Evolutionary conservation across 2,113 vertebrate genomes (phyloP).

Genomic region (Mesembrinibis cayennensis): DNA sequence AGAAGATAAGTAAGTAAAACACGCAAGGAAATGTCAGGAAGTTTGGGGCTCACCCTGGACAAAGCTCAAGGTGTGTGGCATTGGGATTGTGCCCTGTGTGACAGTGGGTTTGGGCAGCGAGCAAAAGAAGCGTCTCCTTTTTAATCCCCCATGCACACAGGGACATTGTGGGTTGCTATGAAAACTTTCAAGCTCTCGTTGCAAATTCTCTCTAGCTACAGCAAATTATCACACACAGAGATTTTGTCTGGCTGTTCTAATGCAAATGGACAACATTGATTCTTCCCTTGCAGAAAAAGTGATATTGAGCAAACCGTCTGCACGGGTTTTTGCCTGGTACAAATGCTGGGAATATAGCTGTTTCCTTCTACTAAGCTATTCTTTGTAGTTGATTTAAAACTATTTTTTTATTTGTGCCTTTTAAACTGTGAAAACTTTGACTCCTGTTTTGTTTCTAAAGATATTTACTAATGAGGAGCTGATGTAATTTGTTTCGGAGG

Average conservation of each 20-base stretch:
- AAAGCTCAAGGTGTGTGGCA: conserved; percentile 19
- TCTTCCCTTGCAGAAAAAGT: not conserved
- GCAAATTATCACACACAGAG: conserved; percentile 22
- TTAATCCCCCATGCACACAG: not conserved
- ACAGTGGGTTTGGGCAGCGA: not conserved
- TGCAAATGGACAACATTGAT: conserved; percentile 29
- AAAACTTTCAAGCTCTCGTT: conserved; percentile 34
- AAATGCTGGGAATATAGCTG: not conserved
- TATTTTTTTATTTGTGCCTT: not conserved
- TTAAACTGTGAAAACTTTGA: not conserved
- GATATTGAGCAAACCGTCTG: not conserved
- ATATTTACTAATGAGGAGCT: not conserved
- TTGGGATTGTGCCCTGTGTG: not conserved
- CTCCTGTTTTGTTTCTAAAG: not conserved
- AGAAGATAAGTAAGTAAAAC: not conserved
- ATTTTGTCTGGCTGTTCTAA: conserved; percentile 39
- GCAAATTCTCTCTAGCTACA: conserved; percentile 40
- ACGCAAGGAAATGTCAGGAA: not conserved
- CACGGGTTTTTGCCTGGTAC: not conserved
- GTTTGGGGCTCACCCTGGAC: not conserved
- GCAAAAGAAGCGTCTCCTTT: not conserved
- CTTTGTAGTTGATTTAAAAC: not conserved
- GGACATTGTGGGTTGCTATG: conserved; percentile 22
- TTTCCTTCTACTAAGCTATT: not conserved
- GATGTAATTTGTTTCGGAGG: not conserved